Evolutionary conservation across 2,797 vertebrate species (phyloP).

Genomic region (Triplophysa bombifrons): DNA sequence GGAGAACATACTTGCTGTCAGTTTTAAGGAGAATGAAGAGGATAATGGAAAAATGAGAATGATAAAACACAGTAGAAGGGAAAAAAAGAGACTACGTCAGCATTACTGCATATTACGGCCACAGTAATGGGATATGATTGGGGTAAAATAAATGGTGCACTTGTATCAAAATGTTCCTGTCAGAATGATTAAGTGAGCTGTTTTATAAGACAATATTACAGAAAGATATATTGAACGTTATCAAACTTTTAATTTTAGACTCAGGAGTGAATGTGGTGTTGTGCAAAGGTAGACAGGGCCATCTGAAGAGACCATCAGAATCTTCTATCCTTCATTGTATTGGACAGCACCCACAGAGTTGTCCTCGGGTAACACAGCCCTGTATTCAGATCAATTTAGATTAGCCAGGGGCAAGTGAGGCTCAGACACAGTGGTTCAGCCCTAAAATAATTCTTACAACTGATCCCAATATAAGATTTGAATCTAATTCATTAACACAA

Average conservation of each 20-base stretch:
- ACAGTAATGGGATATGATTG: conserved; percentile 35
- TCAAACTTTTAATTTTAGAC: conserved; percentile 12
- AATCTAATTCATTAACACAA: neutral
- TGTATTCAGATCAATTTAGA: conserved; percentile 36
- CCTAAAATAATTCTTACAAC: conserved; percentile 9
- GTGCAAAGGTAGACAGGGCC: neutral
- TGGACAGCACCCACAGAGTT: conserved; percentile 39
- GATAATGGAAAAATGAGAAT: conserved; percentile 26
- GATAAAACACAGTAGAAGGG: conserved; percentile 33
- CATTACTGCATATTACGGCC: conserved; percentile 4
- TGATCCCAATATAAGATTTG: neutral
- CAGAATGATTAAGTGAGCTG: conserved; percentile 15
- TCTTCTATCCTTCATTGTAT: conserved; percentile 24
- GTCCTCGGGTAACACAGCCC: conserved; percentile 28
- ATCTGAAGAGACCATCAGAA: conserved; percentile 12
- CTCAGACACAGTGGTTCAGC: conserved; percentile 25
- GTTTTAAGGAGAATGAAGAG: conserved; percentile 39
- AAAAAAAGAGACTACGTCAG: conserved; percentile 30
- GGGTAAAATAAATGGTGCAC: conserved; percentile 25
- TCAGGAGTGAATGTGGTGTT: neutral
- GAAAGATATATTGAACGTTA: conserved; percentile 2
- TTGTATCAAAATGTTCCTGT: conserved; percentile 15
- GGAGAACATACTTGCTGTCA: conserved; percentile 6
- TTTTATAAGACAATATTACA: conserved; percentile 8
- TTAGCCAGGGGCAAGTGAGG: conserved; percentile 27